Percentiles rank a stretch among this genome's conserved stretches.
Conservation (phyloP, 2,113 vertebrate genomes). For the Oreochromis aureus region DNA sequence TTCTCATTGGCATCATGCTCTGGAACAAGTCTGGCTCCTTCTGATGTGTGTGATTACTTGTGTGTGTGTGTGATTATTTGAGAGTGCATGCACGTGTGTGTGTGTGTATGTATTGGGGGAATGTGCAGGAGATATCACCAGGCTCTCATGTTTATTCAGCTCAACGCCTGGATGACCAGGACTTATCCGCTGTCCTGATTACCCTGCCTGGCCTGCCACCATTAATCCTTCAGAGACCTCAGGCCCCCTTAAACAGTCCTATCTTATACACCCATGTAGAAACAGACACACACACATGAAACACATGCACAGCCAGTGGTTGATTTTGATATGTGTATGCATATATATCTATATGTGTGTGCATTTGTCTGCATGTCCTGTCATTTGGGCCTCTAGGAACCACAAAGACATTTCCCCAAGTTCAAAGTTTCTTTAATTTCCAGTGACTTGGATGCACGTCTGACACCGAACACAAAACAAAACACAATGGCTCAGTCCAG, state of each 20-base stretch:
- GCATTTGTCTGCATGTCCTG: not conserved
- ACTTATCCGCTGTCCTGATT: constrained; percentile 72
- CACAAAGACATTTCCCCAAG: constrained; percentile 14
- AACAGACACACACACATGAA: not conserved
- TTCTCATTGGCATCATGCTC: constrained; percentile 62
- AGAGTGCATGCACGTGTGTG: not conserved
- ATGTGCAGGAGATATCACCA: constrained; percentile 55
- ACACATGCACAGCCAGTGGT: not conserved
- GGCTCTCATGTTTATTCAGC: constrained; percentile 72
- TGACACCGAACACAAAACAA: not conserved
- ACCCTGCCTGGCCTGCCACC: constrained; percentile 71
- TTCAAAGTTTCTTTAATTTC: constrained; percentile 11
- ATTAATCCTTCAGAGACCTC: constrained; percentile 72
- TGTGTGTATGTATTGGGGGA: constrained; percentile 6
- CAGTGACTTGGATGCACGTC: not conserved
- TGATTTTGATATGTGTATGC: not conserved
- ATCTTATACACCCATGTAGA: constrained; percentile 13
- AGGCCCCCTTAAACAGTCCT: constrained; percentile 54
- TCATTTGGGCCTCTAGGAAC: constrained; percentile 17
- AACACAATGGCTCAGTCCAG: constrained; percentile 1
- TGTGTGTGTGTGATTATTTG: not conserved
- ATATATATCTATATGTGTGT: not conserved
- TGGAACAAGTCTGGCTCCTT: constrained; percentile 46
- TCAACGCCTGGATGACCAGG: constrained; percentile 70
- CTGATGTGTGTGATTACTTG: constrained; percentile 38